Evolutionary conservation across 1,140 invertebrate species (phyloP).

Genomic region (Hesperophylax magnus): DNA sequence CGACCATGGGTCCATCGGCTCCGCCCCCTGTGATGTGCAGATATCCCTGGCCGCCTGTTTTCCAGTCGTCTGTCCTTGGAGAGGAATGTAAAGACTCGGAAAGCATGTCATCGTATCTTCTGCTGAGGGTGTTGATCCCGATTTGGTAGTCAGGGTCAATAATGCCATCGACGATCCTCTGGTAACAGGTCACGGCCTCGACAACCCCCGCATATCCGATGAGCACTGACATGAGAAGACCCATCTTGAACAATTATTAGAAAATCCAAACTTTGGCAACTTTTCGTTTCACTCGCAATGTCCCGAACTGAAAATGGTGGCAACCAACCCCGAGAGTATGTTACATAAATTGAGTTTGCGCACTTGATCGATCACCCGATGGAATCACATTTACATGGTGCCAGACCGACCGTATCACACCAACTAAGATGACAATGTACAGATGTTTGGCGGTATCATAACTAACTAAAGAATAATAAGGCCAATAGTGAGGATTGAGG

Average conservation of each 20-base stretch:
- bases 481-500: constrained; percentile 64
- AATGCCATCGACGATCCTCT: constrained; percentile 70
- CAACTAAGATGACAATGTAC: constrained; percentile 64
- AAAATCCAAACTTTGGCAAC: no score
- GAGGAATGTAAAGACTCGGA: constrained; percentile 59
- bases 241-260: constrained; percentile 68
- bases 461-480: constrained; percentile 71
- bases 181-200: constrained; percentile 75
- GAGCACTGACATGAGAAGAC: constrained; percentile 78
- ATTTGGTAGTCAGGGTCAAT: constrained; percentile 62
- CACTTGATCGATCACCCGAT: background rate
- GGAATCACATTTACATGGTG: constrained; percentile 46
- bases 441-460: constrained; percentile 66
- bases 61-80: constrained; percentile 62
- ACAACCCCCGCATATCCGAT: constrained; percentile 80
- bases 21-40: constrained; percentile 65
- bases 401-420: constrained; percentile 48
- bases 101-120: constrained; percentile 64
- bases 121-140: constrained; percentile 63
- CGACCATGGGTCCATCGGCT: constrained; percentile 62
- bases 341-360: background rate
- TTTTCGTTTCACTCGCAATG: no score
- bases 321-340: constrained; percentile 56
- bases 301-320: constrained; percentile 34
- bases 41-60: constrained; percentile 65